phyloP scores from a whole-genome alignment of 37 sponge, comb jelly and placozoan species.

The Diacarnus erythraeanus region DNA sequence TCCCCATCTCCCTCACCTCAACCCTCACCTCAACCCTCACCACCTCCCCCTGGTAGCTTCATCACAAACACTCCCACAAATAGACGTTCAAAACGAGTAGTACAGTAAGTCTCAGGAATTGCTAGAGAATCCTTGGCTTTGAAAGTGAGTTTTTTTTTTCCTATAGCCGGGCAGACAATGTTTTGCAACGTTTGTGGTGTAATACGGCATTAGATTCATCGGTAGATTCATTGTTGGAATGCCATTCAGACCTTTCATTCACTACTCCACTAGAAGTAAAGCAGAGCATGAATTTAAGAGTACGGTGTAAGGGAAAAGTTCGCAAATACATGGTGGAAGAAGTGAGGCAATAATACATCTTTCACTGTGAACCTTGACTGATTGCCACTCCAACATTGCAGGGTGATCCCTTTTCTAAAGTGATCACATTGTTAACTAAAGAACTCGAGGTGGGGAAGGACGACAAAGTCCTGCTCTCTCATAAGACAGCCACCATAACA shows the following conservation, averaged over 20 bases:
- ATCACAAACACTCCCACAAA: neutral
- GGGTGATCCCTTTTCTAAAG: conserved; percentile 44
- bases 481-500: conserved; percentile 38
- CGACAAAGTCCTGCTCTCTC: conserved; percentile 55
- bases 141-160: too few species aligned
- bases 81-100: neutral
- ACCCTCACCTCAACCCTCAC: conserved; percentile 24
- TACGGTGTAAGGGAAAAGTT: conserved; percentile 56
- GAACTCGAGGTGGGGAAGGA: conserved; percentile 17
- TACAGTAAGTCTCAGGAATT: conserved; percentile 24
- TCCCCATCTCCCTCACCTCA: conserved; percentile 14
- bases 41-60: neutral
- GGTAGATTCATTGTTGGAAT: too few species aligned
- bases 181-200: conserved; percentile 18
- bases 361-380: too few species aligned
- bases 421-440: conserved; percentile 20
- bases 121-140: too few species aligned
- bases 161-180: conserved; percentile 19
- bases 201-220: neutral
- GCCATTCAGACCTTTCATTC: neutral
- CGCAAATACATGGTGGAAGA: conserved; percentile 35
- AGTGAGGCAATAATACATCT: conserved; percentile 38
- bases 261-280: neutral
- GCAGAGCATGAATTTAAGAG: conserved; percentile 39
- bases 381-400: too few species aligned